Evolutionary conservation across 2,888 invertebrate species (phyloP).

Genomic region (Cosmia trapezina): DNA sequence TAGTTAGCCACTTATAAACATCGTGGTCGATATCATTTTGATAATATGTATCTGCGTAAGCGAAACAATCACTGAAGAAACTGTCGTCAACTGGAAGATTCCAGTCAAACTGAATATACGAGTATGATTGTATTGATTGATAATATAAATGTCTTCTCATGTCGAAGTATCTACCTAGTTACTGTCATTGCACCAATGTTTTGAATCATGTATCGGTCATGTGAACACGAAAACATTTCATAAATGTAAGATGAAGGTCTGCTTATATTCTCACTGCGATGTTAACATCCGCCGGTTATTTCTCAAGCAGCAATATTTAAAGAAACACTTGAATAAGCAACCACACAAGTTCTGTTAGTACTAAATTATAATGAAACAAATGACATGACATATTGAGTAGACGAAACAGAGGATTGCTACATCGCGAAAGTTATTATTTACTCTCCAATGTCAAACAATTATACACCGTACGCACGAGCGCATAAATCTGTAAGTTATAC

Average conservation of each 20-base stretch:
- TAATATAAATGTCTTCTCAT: constrained; percentile 27
- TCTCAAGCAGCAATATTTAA: constrained; percentile 42
- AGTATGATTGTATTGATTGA: constrained; percentile 27
- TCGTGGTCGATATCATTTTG: constrained; percentile 51
- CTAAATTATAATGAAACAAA: constrained; percentile 51
- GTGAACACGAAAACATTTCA: constrained; percentile 28
- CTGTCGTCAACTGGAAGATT: constrained; percentile 55
- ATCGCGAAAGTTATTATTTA: constrained; percentile 50
- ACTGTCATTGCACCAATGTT: constrained; percentile 32
- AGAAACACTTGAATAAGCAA: constrained; percentile 32
- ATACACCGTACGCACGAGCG: constrained; percentile 42
- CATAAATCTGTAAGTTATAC: constrained; percentile 47
- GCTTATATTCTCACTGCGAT: constrained; percentile 28
- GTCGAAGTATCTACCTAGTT: constrained; percentile 9
- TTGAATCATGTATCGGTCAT: constrained; percentile 35
- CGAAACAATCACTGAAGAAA: constrained; percentile 31
- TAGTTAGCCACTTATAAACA: constrained; percentile 51
- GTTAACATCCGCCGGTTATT: constrained; percentile 34
- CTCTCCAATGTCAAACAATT: constrained; percentile 53
- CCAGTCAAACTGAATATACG: constrained; percentile 30
- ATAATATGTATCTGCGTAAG: constrained; percentile 48
- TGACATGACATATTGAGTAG: constrained; percentile 41
- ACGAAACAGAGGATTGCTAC: constrained; percentile 34
- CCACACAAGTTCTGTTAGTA: constrained; percentile 29
- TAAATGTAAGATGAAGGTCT: constrained; percentile 22